Conservation (phyloP, 2,113 vertebrate species). For the Numenius arquata region DNA sequence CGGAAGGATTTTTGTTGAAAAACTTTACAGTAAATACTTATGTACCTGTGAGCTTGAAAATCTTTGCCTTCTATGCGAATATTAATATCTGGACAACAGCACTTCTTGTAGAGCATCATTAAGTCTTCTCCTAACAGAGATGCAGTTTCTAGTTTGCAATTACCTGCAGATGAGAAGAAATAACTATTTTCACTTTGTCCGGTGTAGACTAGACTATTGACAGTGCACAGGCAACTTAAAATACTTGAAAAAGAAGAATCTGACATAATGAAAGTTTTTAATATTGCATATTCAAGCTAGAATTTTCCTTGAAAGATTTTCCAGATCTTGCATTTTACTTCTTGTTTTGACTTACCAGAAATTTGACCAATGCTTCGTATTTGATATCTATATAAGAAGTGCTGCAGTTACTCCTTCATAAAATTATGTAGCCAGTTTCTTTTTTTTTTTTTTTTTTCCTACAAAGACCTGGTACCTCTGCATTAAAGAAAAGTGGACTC, state of each 20-base stretch:
- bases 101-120: constrained; percentile 81
- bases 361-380: neutral
- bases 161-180: constrained; percentile 58
- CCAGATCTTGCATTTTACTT: neutral
- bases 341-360: neutral
- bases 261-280: neutral
- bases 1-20: neutral
- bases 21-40: neutral
- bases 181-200: neutral
- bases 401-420: neutral
- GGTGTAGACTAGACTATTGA: neutral
- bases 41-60: constrained; percentile 91
- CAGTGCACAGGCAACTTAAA: neutral
- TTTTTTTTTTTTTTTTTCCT: neutral
- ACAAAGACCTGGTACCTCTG: neutral
- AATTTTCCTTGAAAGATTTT: neutral
- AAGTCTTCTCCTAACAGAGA: constrained; percentile 86
- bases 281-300: neutral
- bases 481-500: neutral
- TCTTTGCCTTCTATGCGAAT: constrained; percentile 82
- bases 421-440: neutral
- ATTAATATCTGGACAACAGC: constrained; percentile 82
- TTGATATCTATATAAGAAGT: neutral
- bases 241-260: neutral
- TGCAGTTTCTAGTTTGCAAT: constrained; percentile 74